Percentiles rank a stretch among this genome's conserved stretches.
Conservation (phyloP, 2,797 vertebrate genomes). For the Pitangus sulphuratus region DNA sequence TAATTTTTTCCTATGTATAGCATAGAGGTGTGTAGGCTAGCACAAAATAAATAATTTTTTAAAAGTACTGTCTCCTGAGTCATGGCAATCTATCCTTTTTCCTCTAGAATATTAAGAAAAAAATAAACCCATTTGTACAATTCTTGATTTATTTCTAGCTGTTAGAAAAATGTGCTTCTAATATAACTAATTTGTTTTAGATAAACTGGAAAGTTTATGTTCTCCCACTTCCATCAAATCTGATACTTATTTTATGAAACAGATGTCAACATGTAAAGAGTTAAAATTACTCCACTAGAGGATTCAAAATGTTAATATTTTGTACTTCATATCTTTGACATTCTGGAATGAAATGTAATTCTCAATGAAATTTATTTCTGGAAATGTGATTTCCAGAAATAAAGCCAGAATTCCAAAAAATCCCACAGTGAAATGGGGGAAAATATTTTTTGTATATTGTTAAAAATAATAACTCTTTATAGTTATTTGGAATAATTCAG, state of each 20-base stretch:
- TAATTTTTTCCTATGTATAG: neutral
- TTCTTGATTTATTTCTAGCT: neutral
- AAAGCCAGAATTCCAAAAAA: neutral
- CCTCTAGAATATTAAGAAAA: neutral
- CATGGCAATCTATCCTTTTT: neutral
- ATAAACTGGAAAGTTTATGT: neutral
- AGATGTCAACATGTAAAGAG: neutral
- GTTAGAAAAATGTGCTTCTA: neutral
- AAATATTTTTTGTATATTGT: too few species aligned
- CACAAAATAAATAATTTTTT: neutral
- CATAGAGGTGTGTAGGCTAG: neutral
- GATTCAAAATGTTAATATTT: neutral
- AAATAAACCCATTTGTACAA: neutral
- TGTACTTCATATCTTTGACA: neutral
- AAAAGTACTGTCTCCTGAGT: neutral
- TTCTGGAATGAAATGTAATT: neutral
- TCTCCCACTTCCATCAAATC: neutral
- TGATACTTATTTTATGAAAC: neutral
- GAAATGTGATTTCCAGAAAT: neutral
- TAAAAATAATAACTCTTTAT: too few species aligned
- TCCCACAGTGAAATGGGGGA: neutral
- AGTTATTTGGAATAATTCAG: neutral
- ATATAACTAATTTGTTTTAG: neutral
- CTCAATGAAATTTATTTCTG: neutral
- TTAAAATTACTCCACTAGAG: neutral